Evolutionary conservation across 2,888 invertebrate species (phyloP).

Genomic region (Glaucopsyche alexis): DNA sequence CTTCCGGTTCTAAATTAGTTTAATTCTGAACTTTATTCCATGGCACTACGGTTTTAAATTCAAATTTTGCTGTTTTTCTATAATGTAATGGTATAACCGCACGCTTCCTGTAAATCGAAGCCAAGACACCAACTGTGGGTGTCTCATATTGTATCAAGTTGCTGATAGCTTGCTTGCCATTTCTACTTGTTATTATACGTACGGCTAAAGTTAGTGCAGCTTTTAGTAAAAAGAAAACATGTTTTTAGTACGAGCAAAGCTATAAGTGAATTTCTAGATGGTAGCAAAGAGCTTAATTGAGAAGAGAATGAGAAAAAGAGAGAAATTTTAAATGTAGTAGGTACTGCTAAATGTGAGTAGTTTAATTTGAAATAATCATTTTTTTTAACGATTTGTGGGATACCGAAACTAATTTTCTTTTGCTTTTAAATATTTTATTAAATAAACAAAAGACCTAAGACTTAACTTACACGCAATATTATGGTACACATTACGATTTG

Average conservation of each 20-base stretch:
- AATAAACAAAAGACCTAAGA: too few species aligned
- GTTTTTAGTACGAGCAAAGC: background rate
- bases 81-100: conserved; percentile 56
- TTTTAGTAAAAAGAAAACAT: conserved; percentile 26
- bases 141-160: conserved; percentile 57
- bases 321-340: too few species aligned
- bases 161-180: conserved; percentile 44
- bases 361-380: too few species aligned
- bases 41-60: background rate
- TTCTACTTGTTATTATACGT: conserved; percentile 33
- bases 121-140: conserved; percentile 58
- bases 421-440: too few species aligned
- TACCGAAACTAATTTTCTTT: too few species aligned
- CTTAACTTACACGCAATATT: too few species aligned
- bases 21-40: background rate
- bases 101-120: conserved; percentile 73
- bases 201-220: conserved; percentile 27
- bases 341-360: too few species aligned
- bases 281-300: too few species aligned
- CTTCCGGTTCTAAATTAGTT: conserved; percentile 8
- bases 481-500: too few species aligned
- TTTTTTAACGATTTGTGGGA: too few species aligned
- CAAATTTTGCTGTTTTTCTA: conserved; percentile 4
- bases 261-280: background rate
- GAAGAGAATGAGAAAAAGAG: too few species aligned